Base-by-base conservation (phyloP, 2,797 vertebrate genomes). In the Zenarchopterus dispar region DNA sequence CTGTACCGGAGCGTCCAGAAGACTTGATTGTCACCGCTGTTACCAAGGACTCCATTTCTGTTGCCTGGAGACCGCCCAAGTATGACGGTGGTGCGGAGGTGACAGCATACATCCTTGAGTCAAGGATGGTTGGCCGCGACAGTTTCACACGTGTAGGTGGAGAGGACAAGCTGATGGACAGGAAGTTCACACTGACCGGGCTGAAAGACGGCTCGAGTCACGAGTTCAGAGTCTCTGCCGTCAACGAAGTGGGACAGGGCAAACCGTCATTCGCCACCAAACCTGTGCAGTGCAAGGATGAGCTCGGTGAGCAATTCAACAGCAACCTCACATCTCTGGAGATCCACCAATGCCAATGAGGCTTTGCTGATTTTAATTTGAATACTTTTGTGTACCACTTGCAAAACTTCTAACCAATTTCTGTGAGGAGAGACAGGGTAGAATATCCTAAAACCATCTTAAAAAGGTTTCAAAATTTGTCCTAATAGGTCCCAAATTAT, bases 241-340 rank as follows among this genome's bases (percentile, higher is more conserved):
- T 98, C 64, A 99, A 99, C 88, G 91, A 94, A 67, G 93, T 99
- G 44, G 98, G 98, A 54, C 94, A 96, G 90, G 97, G 98, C 59
- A 99, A 98, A 58, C 87, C 95, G 0, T 99, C 97, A 6, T 98
- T 99, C 84, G 94, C 94, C 88, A 98, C 97, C 71, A 99, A 99
- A 84, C 97, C 98, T 41, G 94, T 99, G 82, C 96, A 97, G 3
- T 98, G 97, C 94, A 99, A 96, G 75, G 97, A 98, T 66, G 96
- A 98, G 83, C 86, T 97, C 2, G 97, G 98, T 99, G 94, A 77
- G 96, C 85, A 6, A 47, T 0, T 10, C 16, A 15, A 8, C 19
- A 46, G 24, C 24, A 2, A 1, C 6, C 23, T 21, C 26, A 47
- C 39, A 44, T 28, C 28, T 28, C n/a, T 47, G 19, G 21, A 54